Percentiles rank a stretch among this genome's conserved stretches.
phyloP scores from a whole-genome alignment of 2,113 vertebrate genomes.

The Tragelaphus strepsiceros region DNA sequence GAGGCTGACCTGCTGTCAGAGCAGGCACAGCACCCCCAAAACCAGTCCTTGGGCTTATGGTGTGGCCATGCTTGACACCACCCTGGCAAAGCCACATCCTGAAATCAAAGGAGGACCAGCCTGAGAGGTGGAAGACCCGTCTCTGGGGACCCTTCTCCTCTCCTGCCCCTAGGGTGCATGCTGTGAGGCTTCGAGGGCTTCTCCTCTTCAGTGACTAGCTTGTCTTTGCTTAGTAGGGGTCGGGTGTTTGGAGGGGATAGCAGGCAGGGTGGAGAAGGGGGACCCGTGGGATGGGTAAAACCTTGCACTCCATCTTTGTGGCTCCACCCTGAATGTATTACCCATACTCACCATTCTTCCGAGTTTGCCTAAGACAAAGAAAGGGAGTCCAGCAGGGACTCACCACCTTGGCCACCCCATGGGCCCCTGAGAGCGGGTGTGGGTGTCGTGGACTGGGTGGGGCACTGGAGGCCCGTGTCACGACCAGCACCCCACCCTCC shows the following conservation, averaged over 20 bases:
- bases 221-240: not conserved
- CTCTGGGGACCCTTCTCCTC: not conserved
- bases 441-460: not conserved
- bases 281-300: rapidly evolving
- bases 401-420: not conserved
- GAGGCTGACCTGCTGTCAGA: not conserved
- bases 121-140: too few relatives aligned
- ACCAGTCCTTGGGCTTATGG: not conserved
- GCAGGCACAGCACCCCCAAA: not conserved
- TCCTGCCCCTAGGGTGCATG: rapidly evolving
- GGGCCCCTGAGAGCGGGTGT: not conserved
- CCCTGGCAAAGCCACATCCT: not conserved
- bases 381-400: not conserved
- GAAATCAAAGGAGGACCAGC: too few relatives aligned
- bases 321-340: not conserved
- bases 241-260: not conserved
- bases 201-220: not conserved
- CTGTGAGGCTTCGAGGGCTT: not conserved
- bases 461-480: rapidly evolving
- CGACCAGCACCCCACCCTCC: not conserved
- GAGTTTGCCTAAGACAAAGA: not conserved
- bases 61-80: too few relatives aligned
- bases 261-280: not conserved
- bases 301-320: not conserved
- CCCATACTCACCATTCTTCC: not conserved